Evolutionary conservation across 1,140 invertebrate genomes (phyloP).

Genomic region (Pseudachorutes palmiensis): DNA sequence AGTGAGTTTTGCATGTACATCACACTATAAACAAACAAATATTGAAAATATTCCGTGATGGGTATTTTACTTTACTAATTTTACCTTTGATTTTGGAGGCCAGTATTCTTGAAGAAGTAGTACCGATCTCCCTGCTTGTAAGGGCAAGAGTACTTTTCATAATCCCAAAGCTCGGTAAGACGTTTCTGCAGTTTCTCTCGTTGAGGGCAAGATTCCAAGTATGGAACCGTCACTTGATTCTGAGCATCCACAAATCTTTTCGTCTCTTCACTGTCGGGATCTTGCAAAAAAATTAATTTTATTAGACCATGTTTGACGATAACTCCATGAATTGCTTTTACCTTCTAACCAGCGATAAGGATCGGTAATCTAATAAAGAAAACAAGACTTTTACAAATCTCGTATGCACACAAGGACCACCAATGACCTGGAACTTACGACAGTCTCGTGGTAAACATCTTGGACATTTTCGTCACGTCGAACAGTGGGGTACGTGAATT

Average conservation of each 20-base stretch:
- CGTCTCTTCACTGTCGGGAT: conserved; percentile 86
- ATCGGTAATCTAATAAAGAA: conserved; percentile 62
- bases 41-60: not conserved
- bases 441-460: conserved; percentile 72
- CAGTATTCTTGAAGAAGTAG: conserved; percentile 88
- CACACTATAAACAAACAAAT: conserved; percentile 58
- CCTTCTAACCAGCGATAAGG: conserved; percentile 91
- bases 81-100: conserved; percentile 94
- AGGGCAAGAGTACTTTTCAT: conserved; percentile 87
- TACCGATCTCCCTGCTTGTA: conserved; percentile 72
- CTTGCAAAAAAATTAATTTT: conserved; percentile 38
- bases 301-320: not conserved
- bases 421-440: too few relatives aligned
- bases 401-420: too few relatives aligned
- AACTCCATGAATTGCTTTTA: not conserved
- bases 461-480: conserved; percentile 65
- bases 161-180: conserved; percentile 89
- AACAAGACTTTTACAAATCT: not conserved
- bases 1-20: conserved; percentile 81
- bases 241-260: conserved; percentile 84
- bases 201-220: conserved; percentile 64
- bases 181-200: conserved; percentile 63
- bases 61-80: not conserved
- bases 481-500: conserved; percentile 61
- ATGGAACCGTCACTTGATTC: conserved; percentile 81